Conservation (phyloP, 2,888 invertebrate species). For the Metacarcinus magister region DNA sequence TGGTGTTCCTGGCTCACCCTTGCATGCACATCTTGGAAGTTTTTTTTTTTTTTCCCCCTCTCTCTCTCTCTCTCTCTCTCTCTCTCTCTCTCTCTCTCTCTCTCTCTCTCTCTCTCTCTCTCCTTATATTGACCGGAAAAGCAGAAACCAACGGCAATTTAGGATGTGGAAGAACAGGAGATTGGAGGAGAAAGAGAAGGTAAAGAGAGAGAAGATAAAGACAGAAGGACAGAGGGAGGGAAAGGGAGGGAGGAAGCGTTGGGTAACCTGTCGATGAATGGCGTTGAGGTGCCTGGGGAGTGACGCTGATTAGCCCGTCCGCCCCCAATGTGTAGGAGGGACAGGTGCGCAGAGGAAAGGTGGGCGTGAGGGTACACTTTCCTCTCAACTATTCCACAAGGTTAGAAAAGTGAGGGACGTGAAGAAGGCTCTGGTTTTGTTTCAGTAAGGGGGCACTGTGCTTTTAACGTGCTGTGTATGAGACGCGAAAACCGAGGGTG, state of each 20-base stretch:
- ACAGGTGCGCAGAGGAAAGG: background rate
- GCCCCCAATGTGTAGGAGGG: background rate
- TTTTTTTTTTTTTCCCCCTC: background rate
- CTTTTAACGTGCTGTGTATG: background rate
- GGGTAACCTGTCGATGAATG: conserved; percentile 15
- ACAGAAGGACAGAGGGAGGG: background rate
- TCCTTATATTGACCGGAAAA: background rate
- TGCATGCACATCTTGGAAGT: no score
- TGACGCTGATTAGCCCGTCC: background rate
- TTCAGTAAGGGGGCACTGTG: background rate
- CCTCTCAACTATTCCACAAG: background rate
- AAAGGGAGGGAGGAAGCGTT: conserved; percentile 13
- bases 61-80: conserved; percentile 2
- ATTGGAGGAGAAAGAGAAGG: background rate
- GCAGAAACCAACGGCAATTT: background rate
- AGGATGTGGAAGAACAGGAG: background rate
- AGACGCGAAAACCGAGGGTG: background rate
- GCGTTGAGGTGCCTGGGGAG: background rate
- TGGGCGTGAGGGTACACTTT: background rate
- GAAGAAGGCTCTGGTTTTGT: background rate
- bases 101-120: conserved; percentile 18
- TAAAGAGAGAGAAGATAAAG: background rate
- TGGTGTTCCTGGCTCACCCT: no score
- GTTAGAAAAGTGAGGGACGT: background rate
- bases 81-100: conserved; percentile 9